These are phyloP conservation scores for Drosophila parvula DNA, from an alignment of 1,140 invertebrate species.

Conservation along the genomic window DNA sequence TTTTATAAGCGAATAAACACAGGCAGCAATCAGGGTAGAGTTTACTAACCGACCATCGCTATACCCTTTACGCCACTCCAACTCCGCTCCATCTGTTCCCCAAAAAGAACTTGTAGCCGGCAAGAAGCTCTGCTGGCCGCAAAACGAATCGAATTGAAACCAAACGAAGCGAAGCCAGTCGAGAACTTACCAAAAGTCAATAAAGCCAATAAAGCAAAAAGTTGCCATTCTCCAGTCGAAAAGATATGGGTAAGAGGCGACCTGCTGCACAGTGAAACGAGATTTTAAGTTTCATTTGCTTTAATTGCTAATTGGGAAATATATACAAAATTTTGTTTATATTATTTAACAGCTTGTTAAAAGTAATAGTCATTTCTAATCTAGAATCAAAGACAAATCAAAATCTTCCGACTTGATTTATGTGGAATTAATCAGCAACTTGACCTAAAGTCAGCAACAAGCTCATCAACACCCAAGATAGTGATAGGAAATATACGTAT, in stretches of 20 bases:
- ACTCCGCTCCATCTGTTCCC: neutral
- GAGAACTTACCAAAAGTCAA: slow-evolving; percentile 79
- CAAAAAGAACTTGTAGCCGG: slow-evolving; percentile 39
- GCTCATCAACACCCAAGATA: neutral
- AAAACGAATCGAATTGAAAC: slow-evolving; percentile 57
- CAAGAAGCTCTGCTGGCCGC: slow-evolving; percentile 31
- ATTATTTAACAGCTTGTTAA: neutral
- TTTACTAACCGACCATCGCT: slow-evolving; percentile 38
- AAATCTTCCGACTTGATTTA: too few species aligned
- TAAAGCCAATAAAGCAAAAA: slow-evolving; percentile 80
- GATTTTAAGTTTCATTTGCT: neutral
- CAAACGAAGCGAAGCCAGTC: slow-evolving; percentile 50
- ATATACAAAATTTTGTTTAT: neutral
- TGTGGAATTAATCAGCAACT: too few species aligned
- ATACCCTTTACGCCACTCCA: slow-evolving; percentile 24
- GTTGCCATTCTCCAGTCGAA: slow-evolving; percentile 52
- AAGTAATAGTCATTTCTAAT: neutral
- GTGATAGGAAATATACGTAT: neutral
- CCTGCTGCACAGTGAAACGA: slow-evolving; percentile 5
- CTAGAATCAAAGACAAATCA: neutral
- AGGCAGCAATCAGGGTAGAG: slow-evolving; percentile 24
- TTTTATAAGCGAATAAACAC: slow-evolving; percentile 79
- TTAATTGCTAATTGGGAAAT: neutral
- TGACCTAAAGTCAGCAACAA: neutral
- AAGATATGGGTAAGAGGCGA: slow-evolving; percentile 15